Evolutionary conservation across 2,888 invertebrate species (phyloP).

Genomic region (Eucriotettix oculatus): DNA sequence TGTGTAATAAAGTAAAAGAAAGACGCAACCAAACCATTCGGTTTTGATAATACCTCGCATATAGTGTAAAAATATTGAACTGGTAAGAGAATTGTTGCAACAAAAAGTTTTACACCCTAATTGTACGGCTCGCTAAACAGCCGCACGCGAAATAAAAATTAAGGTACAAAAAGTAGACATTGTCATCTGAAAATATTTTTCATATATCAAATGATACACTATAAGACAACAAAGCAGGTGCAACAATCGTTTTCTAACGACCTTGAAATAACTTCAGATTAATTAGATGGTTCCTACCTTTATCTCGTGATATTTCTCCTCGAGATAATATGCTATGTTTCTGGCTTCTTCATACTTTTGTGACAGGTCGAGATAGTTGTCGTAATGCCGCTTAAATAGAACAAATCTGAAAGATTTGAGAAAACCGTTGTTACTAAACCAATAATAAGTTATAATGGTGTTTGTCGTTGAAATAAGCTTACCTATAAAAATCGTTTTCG

Average conservation of each 20-base stretch:
- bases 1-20: too few species aligned
- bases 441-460: not conserved
- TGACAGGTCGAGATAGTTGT: conserved; percentile 41
- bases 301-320: conserved; percentile 46
- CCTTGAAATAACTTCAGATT: not conserved
- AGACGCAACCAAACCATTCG: too few species aligned
- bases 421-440: too few species aligned
- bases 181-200: not conserved
- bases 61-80: too few species aligned
- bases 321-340: conserved; percentile 41
- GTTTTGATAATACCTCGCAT: too few species aligned
- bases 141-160: not conserved
- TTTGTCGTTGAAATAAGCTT: conserved; percentile 9
- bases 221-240: not conserved
- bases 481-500: conserved; percentile 45
- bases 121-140: too few species aligned
- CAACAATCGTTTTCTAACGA: not conserved
- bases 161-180: not conserved
- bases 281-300: conserved; percentile 28
- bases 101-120: too few species aligned
- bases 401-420: conserved; percentile 33
- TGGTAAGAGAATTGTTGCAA: too few species aligned
- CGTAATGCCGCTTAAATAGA: conserved; percentile 43
- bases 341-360: conserved; percentile 42
- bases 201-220: not conserved